Base-by-base conservation (phyloP, 2,797 vertebrate genomes). In the Lagorchestes hirsutus region DNA sequence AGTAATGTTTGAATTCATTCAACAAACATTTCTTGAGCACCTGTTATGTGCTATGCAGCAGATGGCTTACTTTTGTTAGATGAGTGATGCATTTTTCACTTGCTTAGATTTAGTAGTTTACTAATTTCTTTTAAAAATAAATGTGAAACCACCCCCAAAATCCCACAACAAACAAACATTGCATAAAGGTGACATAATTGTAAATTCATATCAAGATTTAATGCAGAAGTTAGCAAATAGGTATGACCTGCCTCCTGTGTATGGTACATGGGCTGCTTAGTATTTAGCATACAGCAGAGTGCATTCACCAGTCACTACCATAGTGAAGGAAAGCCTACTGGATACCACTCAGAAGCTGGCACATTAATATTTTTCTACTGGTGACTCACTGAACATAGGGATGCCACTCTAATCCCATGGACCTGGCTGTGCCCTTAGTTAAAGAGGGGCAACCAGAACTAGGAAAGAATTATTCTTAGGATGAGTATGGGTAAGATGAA, bases 401-500 rank as follows among this genome's bases (percentile, higher is more conserved):
- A 18, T 95, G 57, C 94, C 82, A 93, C 87, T 95, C 0, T 59
- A 52, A 50, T 92, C 3, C 50, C 92, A 58, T 92, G 56, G 90
- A 0, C 92, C 46, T 92, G 54, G 24, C 22, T 91, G 90, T 46
- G 90, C 91, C 46, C 59, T 95, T 97, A 57, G 0, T 96, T 93
- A 40, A 92, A 95, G 27, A 57, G 94, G 92, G 18, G n/a, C 92
- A 90, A 34, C 57, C 58, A 46, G 67, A 27, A 0, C 52, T 93
- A 27, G 90, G 91, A 93, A 96, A 90, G 5, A 50, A 91, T 95
- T 93, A 74, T 91, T 91, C 34, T 50, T 96, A 91, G 90, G 94
- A 95, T n/a, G 16, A 40, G 34, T 92, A 55, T 96, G 56, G 4
- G n/a, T 57, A 50, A 54, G 18, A 14, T 87, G 90, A 82, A 93